Conservation (phyloP, 2,113 vertebrate genomes). For the Chamaea fasciata region DNA sequence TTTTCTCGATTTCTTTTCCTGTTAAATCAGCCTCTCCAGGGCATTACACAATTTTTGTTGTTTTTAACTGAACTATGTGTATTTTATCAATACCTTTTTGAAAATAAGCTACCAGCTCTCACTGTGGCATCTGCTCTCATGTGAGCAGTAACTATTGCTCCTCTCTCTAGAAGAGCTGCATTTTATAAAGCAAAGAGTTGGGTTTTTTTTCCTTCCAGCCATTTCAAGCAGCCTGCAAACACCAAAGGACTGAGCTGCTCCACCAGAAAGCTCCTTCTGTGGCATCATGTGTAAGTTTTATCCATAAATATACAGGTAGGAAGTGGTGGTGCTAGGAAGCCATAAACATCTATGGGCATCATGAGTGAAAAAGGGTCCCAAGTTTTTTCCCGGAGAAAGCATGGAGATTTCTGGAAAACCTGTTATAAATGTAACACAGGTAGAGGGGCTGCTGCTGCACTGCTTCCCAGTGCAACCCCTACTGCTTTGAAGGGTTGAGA, state of each 20-base stretch:
- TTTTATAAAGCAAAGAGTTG: neutral
- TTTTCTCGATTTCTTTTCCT: neutral
- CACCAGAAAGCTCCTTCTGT: neutral
- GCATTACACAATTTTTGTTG: neutral
- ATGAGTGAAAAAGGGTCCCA: neutral
- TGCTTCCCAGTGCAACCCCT: neutral
- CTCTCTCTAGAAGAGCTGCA: neutral
- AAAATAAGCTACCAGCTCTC: neutral
- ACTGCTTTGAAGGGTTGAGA: neutral
- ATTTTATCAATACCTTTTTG: neutral
- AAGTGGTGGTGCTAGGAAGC: neutral
- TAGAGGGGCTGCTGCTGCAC: neutral
- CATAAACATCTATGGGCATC: neutral
- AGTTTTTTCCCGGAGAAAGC: neutral
- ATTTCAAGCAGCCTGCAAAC: neutral
- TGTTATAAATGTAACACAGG: rapidly evolving
- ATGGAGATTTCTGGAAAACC: neutral
- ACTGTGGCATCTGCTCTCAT: neutral
- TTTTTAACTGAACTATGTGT: neutral
- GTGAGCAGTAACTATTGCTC: neutral
- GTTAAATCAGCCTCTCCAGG: neutral
- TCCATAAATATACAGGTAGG: neutral
- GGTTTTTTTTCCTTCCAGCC: neutral
- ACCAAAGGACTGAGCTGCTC: neutral
- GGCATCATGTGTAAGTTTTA: neutral